These are phyloP conservation scores for Acanthacorydalis orientalis DNA, from an alignment of 2,888 invertebrate genomes.

Conservation along the genomic window DNA sequence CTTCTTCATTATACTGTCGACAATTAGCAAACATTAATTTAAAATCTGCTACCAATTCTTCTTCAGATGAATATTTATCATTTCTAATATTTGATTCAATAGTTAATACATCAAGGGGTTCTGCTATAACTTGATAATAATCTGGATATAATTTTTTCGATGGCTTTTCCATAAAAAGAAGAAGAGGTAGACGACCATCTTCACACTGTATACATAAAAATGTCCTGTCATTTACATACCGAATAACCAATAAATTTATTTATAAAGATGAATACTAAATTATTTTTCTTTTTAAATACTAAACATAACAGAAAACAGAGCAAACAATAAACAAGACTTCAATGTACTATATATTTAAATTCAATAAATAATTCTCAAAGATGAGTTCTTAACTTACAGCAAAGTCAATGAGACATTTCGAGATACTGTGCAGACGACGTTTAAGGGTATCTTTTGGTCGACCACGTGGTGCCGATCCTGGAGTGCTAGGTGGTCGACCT, in stretches of 20 bases:
- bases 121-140: slow-evolving; percentile 85
- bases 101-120: slow-evolving; percentile 88
- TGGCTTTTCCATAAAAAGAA: slow-evolving; percentile 92
- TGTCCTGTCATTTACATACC: slow-evolving; percentile 7
- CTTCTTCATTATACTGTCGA: slow-evolving; percentile 91
- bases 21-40: slow-evolving; percentile 96
- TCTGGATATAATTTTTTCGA: slow-evolving; percentile 88
- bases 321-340: too few species aligned
- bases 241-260: background rate
- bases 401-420: slow-evolving; percentile 55
- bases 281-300: too few species aligned
- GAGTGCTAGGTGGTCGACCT: slow-evolving; percentile 13
- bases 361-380: too few species aligned
- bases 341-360: too few species aligned
- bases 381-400: slow-evolving; percentile 29
- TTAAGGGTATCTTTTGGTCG: slow-evolving; percentile 32
- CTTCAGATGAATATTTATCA: slow-evolving; percentile 64
- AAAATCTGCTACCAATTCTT: slow-evolving; percentile 74
- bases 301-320: too few species aligned
- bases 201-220: slow-evolving; percentile 32
- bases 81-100: slow-evolving; percentile 83
- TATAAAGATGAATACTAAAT: too few species aligned
- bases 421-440: slow-evolving; percentile 65
- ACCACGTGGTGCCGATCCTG: slow-evolving; percentile 18
- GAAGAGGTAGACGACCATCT: slow-evolving; percentile 71